phyloP scores from a whole-genome alignment of 2,797 vertebrate genomes.

The Emydoidea blandingii region DNA sequence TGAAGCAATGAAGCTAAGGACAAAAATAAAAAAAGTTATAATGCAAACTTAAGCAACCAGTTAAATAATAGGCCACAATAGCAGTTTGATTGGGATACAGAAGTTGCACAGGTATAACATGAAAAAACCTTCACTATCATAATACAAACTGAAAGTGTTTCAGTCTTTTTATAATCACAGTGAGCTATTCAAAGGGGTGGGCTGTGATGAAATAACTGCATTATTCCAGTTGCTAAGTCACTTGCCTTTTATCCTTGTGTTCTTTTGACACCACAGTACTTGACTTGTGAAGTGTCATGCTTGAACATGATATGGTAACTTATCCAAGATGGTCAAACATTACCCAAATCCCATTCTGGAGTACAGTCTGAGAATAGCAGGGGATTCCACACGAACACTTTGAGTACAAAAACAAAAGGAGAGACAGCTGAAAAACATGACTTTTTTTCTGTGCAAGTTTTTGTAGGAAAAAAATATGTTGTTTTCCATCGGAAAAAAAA shows the following conservation, averaged over 20 bases:
- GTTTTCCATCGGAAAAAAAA: not conserved
- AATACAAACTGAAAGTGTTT: not conserved
- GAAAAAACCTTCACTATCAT: not conserved
- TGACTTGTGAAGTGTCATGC: not conserved
- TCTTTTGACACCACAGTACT: not conserved
- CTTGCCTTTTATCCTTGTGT: not conserved
- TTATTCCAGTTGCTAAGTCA: not conserved
- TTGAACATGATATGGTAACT: not conserved
- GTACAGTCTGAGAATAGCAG: not conserved
- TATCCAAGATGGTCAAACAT: not conserved
- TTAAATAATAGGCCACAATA: not conserved
- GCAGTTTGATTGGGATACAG: not conserved
- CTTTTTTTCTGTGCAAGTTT: not conserved
- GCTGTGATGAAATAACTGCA: not conserved
- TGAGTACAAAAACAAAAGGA: not conserved
- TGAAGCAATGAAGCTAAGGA: slow-evolving; percentile 46
- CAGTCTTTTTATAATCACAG: not conserved
- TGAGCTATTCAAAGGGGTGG: not conserved
- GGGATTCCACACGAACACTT: not conserved
- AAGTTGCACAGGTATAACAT: no score
- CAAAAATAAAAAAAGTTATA: not conserved
- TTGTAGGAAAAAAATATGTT: not conserved
- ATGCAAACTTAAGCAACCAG: not conserved
- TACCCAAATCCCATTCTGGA: not conserved
- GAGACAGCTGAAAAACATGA: not conserved